Conservation (phyloP, 2,888 invertebrate genomes). For the Melangyna quadrimaculata region DNA sequence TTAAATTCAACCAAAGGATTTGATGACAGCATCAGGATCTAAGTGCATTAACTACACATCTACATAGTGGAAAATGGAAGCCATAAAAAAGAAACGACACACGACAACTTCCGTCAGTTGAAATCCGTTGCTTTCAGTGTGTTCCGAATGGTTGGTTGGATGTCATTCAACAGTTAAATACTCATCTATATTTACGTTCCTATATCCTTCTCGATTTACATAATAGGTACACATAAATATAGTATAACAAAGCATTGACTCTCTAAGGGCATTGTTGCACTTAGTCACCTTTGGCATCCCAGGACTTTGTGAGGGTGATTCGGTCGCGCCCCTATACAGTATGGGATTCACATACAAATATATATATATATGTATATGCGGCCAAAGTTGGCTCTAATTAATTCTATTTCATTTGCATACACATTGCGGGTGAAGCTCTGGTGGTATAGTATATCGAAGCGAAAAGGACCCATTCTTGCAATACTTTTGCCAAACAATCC, state of each 20-base stretch:
- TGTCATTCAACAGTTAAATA: slow-evolving; percentile 30
- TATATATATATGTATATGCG: background rate
- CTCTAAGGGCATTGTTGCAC: slow-evolving; percentile 12
- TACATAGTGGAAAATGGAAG: slow-evolving; percentile 31
- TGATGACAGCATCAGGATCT: background rate
- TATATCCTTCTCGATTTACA: background rate
- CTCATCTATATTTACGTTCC: background rate
- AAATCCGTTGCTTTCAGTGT: background rate
- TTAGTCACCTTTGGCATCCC: background rate
- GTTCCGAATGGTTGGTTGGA: background rate
- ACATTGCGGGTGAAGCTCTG: background rate
- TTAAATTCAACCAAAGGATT: slow-evolving; percentile 51
- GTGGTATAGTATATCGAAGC: background rate
- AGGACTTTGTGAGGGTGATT: background rate
- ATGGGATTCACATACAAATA: too few species aligned
- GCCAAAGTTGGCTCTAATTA: slow-evolving; percentile 47
- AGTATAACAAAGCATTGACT: background rate
- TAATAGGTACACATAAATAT: background rate
- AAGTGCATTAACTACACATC: slow-evolving; percentile 1
- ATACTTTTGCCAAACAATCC: slow-evolving; percentile 14
- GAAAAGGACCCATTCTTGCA: slow-evolving; percentile 13
- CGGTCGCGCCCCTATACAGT: background rate
- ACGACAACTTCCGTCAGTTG: slow-evolving; percentile 36
- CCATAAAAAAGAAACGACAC: slow-evolving; percentile 28
- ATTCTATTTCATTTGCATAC: slow-evolving; percentile 50